Conservation (phyloP, 1,140 invertebrate genomes). For the Lordiphosa stackelbergi region DNA sequence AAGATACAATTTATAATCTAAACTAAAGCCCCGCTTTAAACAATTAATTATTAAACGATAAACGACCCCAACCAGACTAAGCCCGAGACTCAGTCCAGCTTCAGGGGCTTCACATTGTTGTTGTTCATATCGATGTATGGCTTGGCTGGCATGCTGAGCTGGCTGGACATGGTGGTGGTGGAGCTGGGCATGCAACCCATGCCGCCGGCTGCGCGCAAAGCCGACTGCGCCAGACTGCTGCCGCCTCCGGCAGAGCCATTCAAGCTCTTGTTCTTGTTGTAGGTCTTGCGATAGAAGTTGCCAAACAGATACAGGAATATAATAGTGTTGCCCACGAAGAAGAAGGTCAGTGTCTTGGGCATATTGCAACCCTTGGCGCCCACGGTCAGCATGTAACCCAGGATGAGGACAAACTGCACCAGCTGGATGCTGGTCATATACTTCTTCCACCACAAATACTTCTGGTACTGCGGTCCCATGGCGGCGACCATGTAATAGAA, state of each 20-base stretch:
- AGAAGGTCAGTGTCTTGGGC: slow-evolving; percentile 80
- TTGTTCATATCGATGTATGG: slow-evolving; percentile 69
- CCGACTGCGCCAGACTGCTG: slow-evolving; percentile 50
- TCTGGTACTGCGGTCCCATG: slow-evolving; percentile 81
- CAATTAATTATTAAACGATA: slow-evolving; percentile 46
- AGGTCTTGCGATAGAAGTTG: slow-evolving; percentile 91
- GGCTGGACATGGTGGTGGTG: slow-evolving; percentile 23
- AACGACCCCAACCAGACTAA: slow-evolving; percentile 24
- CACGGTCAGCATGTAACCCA: slow-evolving; percentile 83
- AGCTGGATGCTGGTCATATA: slow-evolving; percentile 86
- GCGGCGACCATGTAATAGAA: slow-evolving; percentile 85
- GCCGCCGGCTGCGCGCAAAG: slow-evolving; percentile 62
- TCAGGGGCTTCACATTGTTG: slow-evolving; percentile 61
- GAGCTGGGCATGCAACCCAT: slow-evolving; percentile 66
- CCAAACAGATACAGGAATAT: slow-evolving; percentile 90
- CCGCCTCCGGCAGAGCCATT: slow-evolving; percentile 26
- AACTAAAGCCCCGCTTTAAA: slow-evolving; percentile 61
- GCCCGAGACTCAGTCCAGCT: slow-evolving; percentile 48
- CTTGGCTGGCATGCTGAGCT: slow-evolving; percentile 39
- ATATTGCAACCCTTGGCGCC: slow-evolving; percentile 86
- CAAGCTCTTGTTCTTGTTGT: slow-evolving; percentile 77
- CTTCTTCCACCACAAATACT: slow-evolving; percentile 85
- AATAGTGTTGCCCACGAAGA: slow-evolving; percentile 84
- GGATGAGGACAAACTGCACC: slow-evolving; percentile 86
- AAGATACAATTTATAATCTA: slow-evolving; percentile 42